phyloP scores from a whole-genome alignment of 2,888 invertebrate species.

The Leucozona laternaria region DNA sequence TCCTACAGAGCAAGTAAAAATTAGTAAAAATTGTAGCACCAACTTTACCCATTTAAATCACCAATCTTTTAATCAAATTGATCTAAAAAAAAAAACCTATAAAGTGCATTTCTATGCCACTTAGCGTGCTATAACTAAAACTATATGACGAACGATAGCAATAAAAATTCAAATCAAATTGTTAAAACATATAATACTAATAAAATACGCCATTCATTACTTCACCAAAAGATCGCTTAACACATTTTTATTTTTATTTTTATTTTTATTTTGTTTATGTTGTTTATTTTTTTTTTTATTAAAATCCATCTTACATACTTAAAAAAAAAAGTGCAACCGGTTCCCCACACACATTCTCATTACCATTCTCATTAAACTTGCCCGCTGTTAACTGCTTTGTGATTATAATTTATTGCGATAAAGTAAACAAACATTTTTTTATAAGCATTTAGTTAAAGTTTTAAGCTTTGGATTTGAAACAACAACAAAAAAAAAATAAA shows the following conservation, averaged over 20 bases:
- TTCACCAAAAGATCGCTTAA: constrained; percentile 47
- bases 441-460: neutral
- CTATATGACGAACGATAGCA: constrained; percentile 31
- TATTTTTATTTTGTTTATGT: constrained; percentile 24
- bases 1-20: no score
- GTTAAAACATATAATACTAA: constrained; percentile 44
- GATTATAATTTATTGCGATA: constrained; percentile 66
- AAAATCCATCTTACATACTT: constrained; percentile 15
- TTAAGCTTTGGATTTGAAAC: neutral
- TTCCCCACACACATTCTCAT: constrained; percentile 58
- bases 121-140: neutral
- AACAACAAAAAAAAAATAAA: neutral
- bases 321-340: constrained; percentile 61
- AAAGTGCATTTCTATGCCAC: neutral
- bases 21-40: no score
- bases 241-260: constrained; percentile 37
- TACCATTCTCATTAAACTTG: constrained; percentile 75
- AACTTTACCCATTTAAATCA: no score
- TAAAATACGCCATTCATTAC: constrained; percentile 68
- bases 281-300: constrained; percentile 5
- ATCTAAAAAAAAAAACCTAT: neutral
- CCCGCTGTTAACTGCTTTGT: constrained; percentile 58
- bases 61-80: neutral
- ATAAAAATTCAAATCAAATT: constrained; percentile 67
- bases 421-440: constrained; percentile 56